These are phyloP conservation scores for Protosalanx chinensis DNA, from an alignment of 2,797 vertebrate species.

Conservation along the genomic window DNA sequence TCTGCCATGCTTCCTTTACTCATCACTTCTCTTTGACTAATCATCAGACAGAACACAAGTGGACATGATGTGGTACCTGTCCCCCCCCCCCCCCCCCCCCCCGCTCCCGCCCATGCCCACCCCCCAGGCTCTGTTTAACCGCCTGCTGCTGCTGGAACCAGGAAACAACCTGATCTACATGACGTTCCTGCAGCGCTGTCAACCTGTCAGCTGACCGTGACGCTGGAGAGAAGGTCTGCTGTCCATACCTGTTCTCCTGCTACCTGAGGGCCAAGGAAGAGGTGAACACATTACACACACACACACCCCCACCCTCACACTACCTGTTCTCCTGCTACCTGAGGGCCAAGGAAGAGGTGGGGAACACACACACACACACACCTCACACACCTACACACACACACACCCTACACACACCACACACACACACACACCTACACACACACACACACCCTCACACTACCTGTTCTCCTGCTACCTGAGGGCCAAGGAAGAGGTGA, in stretches of 20 bases:
- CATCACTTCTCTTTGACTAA: not conserved
- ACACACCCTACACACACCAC: too few species aligned
- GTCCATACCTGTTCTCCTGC: constrained; percentile 90
- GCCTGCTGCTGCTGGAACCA: constrained; percentile 88
- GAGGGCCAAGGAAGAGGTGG: constrained; percentile 93
- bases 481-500: constrained; percentile 93
- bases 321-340: constrained; percentile 93
- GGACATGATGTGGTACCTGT: not conserved
- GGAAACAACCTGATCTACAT: constrained; percentile 92
- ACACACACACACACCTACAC: not conserved
- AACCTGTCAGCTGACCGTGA: constrained; percentile 96
- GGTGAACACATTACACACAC: constrained; percentile 65
- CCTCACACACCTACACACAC: too few species aligned
- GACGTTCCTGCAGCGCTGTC: constrained; percentile 79
- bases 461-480: constrained; percentile 93
- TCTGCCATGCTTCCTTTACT: not conserved
- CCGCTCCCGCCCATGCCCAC: constrained; percentile 11
- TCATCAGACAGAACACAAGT: too few species aligned
- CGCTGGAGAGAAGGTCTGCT: constrained; percentile 86
- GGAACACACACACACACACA: not conserved
- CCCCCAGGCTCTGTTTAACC: constrained; percentile 87
- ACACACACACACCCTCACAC: too few species aligned
- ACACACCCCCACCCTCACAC: too few species aligned
- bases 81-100: not conserved
- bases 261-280: constrained; percentile 93